Evolutionary conservation across 2,797 vertebrate genomes (phyloP), one percentile per base, ranked within the genome.

Genomic region (Lerista edwardsae): DNA sequence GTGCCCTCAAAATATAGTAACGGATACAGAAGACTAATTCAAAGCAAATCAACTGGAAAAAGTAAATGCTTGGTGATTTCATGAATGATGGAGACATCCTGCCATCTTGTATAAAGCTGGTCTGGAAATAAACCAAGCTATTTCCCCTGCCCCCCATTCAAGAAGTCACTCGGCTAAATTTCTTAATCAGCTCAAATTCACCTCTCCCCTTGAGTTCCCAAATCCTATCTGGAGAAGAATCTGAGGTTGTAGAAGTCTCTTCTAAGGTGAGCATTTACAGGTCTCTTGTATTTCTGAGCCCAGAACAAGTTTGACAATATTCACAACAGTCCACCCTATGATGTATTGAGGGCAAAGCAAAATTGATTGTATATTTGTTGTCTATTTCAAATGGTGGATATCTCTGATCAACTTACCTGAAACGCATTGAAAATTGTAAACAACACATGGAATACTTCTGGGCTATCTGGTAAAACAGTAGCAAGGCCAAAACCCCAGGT

Each of bases 401-500:
- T 55, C 29, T 61, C 73, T 51, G 0, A 6, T 67, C 69, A 86
- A 90, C 95, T 94, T 92, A 97, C 97, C 95, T 97, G 97, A 78
- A 97, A 95, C 87, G 93, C 83, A 29, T 97, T 97, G 68, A 97
- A 83, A 39, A 96, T 83, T 27, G 91, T 84, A 72, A 96, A 97
- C 84, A 96, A 87, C 12, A 96, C 87, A 59, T 94, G 94, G 79
- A 97, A 95, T 68, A 91, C 90, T 41, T 1, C 39, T 12, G 83
- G 83, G 59, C 86, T 94, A 0, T 61, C 72, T 34, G 84, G 57
- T 83, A 91, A 1, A 82, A 97, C 76, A 0, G 94, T 97, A 82
- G 97, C 97, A 51, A 99, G 88, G 80, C 98, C 98, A 39, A 99
- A 96, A 83, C 95, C 95, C 98, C 98, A 99, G 1, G 98, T 99